Conservation (phyloP, 1,140 invertebrate genomes). For the Acromyrmex echinatior region DNA sequence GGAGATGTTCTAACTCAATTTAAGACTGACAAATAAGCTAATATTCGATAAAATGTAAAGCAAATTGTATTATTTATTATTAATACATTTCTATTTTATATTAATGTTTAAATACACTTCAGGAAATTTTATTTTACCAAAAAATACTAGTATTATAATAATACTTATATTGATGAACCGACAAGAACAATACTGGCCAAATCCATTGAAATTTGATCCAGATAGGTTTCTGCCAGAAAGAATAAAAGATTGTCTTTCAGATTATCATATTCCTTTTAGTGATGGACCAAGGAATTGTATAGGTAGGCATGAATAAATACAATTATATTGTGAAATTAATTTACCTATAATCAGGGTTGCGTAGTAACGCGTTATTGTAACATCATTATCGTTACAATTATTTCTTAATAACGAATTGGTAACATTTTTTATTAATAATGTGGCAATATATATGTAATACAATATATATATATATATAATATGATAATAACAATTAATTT, state of each 20-base stretch:
- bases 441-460: no score
- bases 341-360: background rate
- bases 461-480: no score
- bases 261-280: conserved; percentile 88
- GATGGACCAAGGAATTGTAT: conserved; percentile 89
- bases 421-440: no score
- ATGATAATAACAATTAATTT: no score
- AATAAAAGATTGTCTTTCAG: conserved; percentile 83
- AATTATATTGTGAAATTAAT: background rate
- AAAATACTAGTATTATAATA: conserved; percentile 68
- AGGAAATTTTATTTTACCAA: conserved; percentile 13
- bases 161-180: conserved; percentile 85
- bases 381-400: no score
- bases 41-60: background rate
- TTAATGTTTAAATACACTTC: background rate
- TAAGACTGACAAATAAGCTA: no score
- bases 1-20: no score
- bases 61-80: background rate
- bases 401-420: no score
- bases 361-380: no score
- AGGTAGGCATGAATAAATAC: conserved; percentile 79
- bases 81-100: background rate
- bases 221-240: conserved; percentile 89
- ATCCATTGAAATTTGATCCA: conserved; percentile 89
- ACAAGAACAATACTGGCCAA: conserved; percentile 87